Conservation (phyloP, 2,888 invertebrate genomes). For the Blera fallax region DNA sequence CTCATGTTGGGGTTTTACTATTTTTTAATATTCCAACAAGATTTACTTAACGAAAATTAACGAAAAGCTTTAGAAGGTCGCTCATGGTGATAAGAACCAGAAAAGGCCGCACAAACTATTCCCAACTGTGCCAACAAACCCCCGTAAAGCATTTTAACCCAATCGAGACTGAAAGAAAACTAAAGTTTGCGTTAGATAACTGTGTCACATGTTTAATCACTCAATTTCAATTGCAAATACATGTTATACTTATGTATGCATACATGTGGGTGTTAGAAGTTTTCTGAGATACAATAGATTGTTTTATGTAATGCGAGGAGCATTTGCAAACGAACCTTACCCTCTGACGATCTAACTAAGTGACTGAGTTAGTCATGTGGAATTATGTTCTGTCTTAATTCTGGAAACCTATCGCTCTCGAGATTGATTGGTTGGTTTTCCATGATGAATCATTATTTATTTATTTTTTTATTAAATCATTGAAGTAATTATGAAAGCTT, state of each 20-base stretch:
- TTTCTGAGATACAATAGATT: not conserved
- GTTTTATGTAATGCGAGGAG: no score
- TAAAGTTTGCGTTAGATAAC: not conserved
- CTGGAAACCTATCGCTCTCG: not conserved
- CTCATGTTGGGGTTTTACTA: not conserved
- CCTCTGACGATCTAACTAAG: not conserved
- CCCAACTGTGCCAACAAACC: not conserved
- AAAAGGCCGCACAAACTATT: not conserved
- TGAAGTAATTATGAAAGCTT: not conserved
- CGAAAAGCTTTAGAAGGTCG: not conserved
- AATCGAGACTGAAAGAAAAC: not conserved
- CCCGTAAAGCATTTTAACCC: not conserved
- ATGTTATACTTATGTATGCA: no score
- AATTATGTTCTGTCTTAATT: not conserved
- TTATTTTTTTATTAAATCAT: not conserved
- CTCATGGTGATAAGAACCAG: not conserved
- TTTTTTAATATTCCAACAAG: not conserved
- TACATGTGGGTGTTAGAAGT: not conserved
- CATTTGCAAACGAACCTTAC: not conserved
- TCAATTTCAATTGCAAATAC: not conserved
- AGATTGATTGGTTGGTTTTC: not conserved
- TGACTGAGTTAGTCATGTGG: not conserved
- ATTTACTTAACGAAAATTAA: not conserved
- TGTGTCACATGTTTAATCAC: not conserved
- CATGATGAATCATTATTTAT: not conserved